A percentile compares a stretch with the other conserved stretches of the same genome.
phyloP scores from a whole-genome alignment of 2,888 invertebrate species.

The Autographa pulchrina region DNA sequence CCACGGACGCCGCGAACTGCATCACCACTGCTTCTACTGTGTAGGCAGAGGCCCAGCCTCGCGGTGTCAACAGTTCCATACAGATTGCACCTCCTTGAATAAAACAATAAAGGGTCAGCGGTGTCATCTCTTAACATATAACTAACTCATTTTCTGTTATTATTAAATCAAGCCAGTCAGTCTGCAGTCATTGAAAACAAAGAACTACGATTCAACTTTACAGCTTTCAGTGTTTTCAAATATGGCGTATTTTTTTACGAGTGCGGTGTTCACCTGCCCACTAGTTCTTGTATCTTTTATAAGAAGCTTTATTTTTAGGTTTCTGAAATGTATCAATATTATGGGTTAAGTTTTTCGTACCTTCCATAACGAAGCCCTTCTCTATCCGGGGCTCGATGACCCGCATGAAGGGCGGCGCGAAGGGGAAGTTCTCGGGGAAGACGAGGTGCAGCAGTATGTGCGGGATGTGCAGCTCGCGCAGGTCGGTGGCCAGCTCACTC shows the following conservation, averaged over 20 bases:
- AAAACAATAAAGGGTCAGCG: conserved; percentile 8
- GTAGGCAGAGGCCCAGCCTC: conserved; percentile 96
- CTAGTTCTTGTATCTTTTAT: no score
- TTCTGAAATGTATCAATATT: no score
- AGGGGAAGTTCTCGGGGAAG: conserved; percentile 97
- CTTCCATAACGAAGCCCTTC: conserved; percentile 97
- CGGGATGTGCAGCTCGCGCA: conserved; percentile 93
- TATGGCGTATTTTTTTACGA: no score
- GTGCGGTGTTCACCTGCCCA: no score
- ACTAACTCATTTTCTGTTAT: no score
- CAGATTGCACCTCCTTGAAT: conserved; percentile 94
- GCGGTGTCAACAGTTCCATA: conserved; percentile 95
- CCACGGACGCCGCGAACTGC: conserved; percentile 96
- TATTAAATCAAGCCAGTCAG: no score
- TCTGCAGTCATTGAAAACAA: no score
- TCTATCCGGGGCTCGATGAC: conserved; percentile 95
- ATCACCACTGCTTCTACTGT: conserved; percentile 96
- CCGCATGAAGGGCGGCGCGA: conserved; percentile 96
- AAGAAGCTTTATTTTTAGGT: no score
- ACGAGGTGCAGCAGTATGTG: conserved; percentile 94
- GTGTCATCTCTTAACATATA: neutral
- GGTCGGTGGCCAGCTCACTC: conserved; percentile 94
- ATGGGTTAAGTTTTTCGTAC: conserved; percentile 64
- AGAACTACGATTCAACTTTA: no score
- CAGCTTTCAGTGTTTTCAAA: no score